These are phyloP conservation scores for Meganola albula DNA, from an alignment of 2,888 invertebrate species.

Conservation along the genomic window DNA sequence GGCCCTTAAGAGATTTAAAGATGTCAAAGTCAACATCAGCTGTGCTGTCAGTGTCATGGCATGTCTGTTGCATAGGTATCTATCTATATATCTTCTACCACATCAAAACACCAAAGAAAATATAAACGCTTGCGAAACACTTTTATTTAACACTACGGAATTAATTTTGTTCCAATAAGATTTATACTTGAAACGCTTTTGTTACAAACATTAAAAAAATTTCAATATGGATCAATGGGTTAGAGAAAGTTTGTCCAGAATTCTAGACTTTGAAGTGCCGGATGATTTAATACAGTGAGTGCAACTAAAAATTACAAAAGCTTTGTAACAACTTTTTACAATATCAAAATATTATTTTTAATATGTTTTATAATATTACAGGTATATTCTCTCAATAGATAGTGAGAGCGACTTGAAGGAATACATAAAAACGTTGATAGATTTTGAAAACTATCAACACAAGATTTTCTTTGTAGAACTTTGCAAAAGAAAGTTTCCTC, in stretches of 20 bases:
- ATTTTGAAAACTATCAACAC: constrained; percentile 82
- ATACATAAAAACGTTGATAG: constrained; percentile 85
- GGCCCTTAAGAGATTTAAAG: too few relatives aligned
- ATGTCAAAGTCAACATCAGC: constrained; percentile 17
- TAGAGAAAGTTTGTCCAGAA: constrained; percentile 78
- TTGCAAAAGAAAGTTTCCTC: constrained; percentile 70
- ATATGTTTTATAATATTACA: constrained; percentile 48
- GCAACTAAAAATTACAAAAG: background rate
- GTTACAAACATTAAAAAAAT: too few relatives aligned
- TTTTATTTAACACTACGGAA: too few relatives aligned
- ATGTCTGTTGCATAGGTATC: too few relatives aligned
- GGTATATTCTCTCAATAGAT: constrained; percentile 85
- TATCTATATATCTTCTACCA: too few relatives aligned
- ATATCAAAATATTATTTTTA: background rate
- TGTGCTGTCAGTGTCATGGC: too few relatives aligned
- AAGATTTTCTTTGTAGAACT: constrained; percentile 81
- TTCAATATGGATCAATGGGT: constrained; percentile 81
- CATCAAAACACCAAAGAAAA: too few relatives aligned
- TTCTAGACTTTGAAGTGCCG: constrained; percentile 83
- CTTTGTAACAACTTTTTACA: background rate
- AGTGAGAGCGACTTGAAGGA: constrained; percentile 85
- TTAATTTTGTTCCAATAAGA: too few relatives aligned
- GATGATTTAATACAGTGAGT: constrained; percentile 83
- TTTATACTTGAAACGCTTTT: too few relatives aligned
- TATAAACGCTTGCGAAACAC: too few relatives aligned